Evolutionary conservation across 2,888 invertebrate species (phyloP).

Genomic region (Tipula confusa): DNA sequence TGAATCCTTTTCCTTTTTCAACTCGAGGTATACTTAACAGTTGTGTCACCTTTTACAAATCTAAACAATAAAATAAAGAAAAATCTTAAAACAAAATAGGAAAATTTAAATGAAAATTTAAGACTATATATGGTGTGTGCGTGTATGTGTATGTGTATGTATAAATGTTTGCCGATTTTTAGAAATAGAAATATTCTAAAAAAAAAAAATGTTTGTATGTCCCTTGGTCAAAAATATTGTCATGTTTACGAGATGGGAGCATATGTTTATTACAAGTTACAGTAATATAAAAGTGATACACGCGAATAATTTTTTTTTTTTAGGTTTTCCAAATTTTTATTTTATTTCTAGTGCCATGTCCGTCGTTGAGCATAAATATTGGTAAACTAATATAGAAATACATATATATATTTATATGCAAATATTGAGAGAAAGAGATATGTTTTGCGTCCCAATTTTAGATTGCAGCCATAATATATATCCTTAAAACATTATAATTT

Average conservation of each 20-base stretch:
- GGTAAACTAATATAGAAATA: too few relatives aligned
- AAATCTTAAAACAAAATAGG: constrained; percentile 1
- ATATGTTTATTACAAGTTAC: constrained; percentile 25
- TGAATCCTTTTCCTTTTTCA: not conserved
- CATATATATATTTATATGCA: not conserved
- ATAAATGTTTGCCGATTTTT: not conserved
- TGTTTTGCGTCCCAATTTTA: not conserved
- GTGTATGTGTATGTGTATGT: not conserved
- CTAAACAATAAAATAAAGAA: not conserved
- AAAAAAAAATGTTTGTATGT: not conserved
- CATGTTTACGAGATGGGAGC: constrained; percentile 20
- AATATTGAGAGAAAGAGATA: too few relatives aligned
- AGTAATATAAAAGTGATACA: constrained; percentile 20
- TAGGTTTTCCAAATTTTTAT: not conserved
- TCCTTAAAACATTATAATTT: constrained; percentile 25
- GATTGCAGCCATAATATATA: not conserved
- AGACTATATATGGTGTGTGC: not conserved
- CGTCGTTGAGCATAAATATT: constrained; percentile 1
- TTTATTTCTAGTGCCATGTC: not conserved
- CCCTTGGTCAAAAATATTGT: constrained; percentile 25
- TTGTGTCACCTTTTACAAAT: not conserved
- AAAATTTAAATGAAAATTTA: constrained; percentile 6
- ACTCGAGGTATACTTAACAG: not conserved
- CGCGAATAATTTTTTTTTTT: constrained; percentile 12
- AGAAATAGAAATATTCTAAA: not conserved